Evolutionary conservation across 1,140 invertebrate genomes (phyloP).

Genomic region (Trypoxylus dichotomus): DNA sequence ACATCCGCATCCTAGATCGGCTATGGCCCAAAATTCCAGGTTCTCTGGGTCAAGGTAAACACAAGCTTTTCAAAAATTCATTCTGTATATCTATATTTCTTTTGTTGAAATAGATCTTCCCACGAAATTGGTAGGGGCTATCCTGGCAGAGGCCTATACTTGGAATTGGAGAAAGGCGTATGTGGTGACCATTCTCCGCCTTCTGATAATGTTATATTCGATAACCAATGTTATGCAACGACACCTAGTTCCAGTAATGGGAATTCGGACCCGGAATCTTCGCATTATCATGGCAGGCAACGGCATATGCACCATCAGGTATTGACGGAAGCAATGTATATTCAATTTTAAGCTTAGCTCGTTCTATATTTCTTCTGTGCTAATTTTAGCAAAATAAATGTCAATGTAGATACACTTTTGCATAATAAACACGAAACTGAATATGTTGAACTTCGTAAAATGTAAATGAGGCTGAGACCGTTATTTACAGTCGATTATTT

Average conservation of each 20-base stretch:
- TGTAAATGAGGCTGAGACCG: not conserved
- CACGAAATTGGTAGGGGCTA: conserved; percentile 66
- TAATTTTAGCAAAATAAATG: too few relatives aligned
- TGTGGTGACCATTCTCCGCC: conserved; percentile 80
- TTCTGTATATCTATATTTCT: not conserved
- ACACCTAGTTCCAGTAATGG: conserved; percentile 89
- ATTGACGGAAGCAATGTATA: not conserved
- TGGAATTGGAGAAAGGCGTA: conserved; percentile 74
- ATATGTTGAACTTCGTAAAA: not conserved
- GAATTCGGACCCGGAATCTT: conserved; percentile 81
- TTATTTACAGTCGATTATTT: not conserved
- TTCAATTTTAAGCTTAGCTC: too few relatives aligned
- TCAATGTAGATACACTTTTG: too few relatives aligned
- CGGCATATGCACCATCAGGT: conserved; percentile 59
- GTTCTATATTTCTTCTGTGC: too few relatives aligned
- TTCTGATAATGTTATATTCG: conserved; percentile 89
- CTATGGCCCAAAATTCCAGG: conserved; percentile 51
- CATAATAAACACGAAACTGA: too few relatives aligned
- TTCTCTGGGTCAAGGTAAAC: conserved; percentile 51
- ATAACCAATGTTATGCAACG: conserved; percentile 91
- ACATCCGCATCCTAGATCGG: conserved; percentile 48
- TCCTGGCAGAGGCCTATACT: conserved; percentile 70
- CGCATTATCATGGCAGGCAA: conserved; percentile 59
- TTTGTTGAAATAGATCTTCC: conserved; percentile 57
- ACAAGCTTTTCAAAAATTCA: too few relatives aligned